Percentiles rank a stretch among this genome's conserved stretches.
Conservation (phyloP, 1,140 invertebrate species). For the Maconellicoccus hirsutus region DNA sequence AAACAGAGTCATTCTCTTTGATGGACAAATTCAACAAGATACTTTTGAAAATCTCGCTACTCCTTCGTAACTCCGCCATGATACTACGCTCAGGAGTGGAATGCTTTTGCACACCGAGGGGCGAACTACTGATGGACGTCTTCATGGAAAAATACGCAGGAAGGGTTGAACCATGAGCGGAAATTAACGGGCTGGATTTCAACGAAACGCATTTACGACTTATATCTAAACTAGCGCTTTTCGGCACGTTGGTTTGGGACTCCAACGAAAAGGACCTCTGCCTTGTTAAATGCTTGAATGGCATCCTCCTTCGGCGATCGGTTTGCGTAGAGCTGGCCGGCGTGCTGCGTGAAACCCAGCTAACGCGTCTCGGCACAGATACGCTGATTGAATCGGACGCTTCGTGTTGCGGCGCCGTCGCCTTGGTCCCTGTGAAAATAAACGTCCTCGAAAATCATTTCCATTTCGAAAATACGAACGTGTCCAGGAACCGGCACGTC, state of each 20-base stretch:
- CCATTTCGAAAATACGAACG: not conserved
- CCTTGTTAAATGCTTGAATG: constrained; percentile 32
- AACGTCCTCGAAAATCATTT: not conserved
- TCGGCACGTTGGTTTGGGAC: constrained; percentile 33
- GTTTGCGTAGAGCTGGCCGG: not conserved
- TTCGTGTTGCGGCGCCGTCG: not conserved
- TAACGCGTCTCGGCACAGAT: not conserved
- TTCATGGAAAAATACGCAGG: not conserved
- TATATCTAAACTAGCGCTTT: constrained; percentile 26
- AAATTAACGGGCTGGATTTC: constrained; percentile 35
- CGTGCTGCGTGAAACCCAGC: constrained; percentile 1
- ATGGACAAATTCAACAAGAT: constrained; percentile 37
- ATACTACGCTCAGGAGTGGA: constrained; percentile 31
- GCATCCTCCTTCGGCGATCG: not conserved
- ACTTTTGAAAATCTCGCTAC: constrained; percentile 37
- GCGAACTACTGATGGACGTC: not conserved
- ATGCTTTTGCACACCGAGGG: constrained; percentile 27
- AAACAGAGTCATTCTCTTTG: constrained; percentile 31
- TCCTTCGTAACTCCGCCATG: constrained; percentile 36
- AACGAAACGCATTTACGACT: constrained; percentile 33
- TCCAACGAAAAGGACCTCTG: constrained; percentile 37
- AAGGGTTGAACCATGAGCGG: constrained; percentile 28
- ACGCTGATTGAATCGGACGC: not conserved
- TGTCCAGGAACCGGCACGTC: not conserved
- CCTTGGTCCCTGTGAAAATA: constrained; percentile 1